A percentile compares a stretch with the other conserved stretches of the same genome.
Evolutionary conservation across 2,888 invertebrate species (phyloP).

Genomic region (Ormia ochracea): DNA sequence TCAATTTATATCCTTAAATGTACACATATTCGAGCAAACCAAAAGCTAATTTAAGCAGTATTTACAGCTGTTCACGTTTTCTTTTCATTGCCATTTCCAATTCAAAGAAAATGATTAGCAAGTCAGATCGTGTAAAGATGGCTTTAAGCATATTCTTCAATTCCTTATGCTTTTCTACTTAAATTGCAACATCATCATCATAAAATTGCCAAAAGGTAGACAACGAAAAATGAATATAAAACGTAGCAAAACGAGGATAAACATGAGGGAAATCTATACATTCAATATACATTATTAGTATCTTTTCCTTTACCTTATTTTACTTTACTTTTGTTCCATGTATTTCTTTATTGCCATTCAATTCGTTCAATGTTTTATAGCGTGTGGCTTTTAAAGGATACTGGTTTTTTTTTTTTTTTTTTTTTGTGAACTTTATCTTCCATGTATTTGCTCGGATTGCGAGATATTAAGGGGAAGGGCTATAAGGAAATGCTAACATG

Average conservation of each 20-base stretch:
- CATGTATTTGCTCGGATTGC: not conserved
- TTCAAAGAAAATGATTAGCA: too few species aligned
- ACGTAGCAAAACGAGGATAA: conserved; percentile 43
- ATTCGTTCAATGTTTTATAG: conserved; percentile 46
- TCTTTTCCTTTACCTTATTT: conserved; percentile 34
- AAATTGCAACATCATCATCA: conserved; percentile 60
- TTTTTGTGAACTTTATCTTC: conserved; percentile 24
- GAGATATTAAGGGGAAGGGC: not conserved
- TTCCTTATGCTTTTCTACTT: conserved; percentile 19
- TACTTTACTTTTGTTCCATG: not conserved
- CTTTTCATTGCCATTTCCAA: too few species aligned
- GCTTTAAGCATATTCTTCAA: not conserved
- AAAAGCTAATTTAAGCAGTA: too few species aligned
- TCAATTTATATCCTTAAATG: too few species aligned
- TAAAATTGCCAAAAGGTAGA: conserved; percentile 56
- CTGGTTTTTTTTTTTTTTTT: conserved; percentile 13
- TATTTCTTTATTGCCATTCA: conserved; percentile 9
- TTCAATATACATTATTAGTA: conserved; percentile 59
- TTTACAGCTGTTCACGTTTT: too few species aligned
- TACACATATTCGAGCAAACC: too few species aligned
- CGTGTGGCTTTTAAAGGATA: conserved; percentile 56
- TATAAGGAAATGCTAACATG: conserved; percentile 56
- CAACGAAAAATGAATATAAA: conserved; percentile 39
- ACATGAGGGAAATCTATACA: conserved; percentile 59
- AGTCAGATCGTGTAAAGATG: too few species aligned